Base-by-base conservation (phyloP, 2,797 vertebrate genomes). In the Coranthus polyacanthus region DNA sequence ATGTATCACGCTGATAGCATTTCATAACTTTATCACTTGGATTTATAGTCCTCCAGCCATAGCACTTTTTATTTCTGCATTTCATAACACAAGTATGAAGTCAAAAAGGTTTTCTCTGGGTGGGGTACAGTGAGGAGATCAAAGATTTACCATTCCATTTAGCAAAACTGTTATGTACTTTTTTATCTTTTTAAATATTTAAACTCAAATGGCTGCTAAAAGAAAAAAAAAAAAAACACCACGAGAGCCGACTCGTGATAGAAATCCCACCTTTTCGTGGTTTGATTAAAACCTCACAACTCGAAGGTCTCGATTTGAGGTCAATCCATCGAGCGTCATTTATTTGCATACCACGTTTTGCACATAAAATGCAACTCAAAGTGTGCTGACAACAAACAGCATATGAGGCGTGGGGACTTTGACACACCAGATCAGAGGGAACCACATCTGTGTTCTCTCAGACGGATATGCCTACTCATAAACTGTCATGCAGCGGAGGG, bases 351-450 rank as follows among this genome's bases (percentile, higher is more conserved):
- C 12, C 56, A 55, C 51, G 22, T 74, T 74, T 61, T 46, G 56
- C 50, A 37, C 65, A 59, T 63, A 24, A 68, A 65, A 60, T 22
- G 47, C 42, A 38, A 60, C 57, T 72, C 65, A 78, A 69, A 78
- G 60, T 16, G 60, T 1, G 3, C 21, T 15, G 67, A 85, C 69
- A 75, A 76, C 80, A 86, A 84, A 70, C 67, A 60, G 46, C 66
- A 64, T 55, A 34, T 54, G 57, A 75, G 50, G 66, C 12, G 21
- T 29, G 60, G 70, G 53, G 66, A 71, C 77, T 75, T 74, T 83
- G 81, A 85, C 83, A 68, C 58, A 43, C 11, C 67, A 64, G 82
- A 88, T 88, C 83, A 86, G 75, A 87, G 81, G 53, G 49, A 81
- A 39, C 54, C 78, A 60, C 81, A 61, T 79, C 78, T 78, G 72